Conservation (phyloP, 2,888 invertebrate species). For the Lathronympha strigana region DNA sequence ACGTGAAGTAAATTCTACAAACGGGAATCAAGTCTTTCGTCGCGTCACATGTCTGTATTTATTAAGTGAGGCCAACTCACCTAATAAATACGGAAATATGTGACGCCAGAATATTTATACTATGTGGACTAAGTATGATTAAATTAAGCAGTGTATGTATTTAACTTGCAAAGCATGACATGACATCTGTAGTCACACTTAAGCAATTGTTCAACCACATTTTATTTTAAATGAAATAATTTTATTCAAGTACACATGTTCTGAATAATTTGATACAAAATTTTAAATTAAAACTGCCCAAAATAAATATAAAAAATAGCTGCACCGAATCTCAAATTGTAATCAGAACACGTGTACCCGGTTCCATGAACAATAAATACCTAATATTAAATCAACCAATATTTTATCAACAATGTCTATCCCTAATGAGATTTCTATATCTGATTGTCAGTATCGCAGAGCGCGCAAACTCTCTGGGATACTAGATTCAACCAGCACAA, state of each 20-base stretch:
- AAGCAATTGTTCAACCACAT: slow-evolving; percentile 10
- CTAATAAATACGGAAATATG: slow-evolving; percentile 8
- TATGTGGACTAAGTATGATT: slow-evolving; percentile 6
- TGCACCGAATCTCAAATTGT: slow-evolving; percentile 36
- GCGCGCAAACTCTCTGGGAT: slow-evolving; percentile 7
- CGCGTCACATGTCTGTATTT: too few species aligned
- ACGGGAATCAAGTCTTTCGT: too few species aligned
- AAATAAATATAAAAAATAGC: slow-evolving; percentile 30
- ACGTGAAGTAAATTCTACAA: background rate
- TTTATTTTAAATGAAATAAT: slow-evolving; percentile 11
- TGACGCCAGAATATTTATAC: slow-evolving; percentile 6
- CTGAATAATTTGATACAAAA: slow-evolving; percentile 18
- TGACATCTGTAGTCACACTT: slow-evolving; percentile 8
- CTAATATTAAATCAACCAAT: slow-evolving; percentile 74
- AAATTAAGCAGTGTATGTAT: slow-evolving; percentile 1
- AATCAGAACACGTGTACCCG: slow-evolving; percentile 55
- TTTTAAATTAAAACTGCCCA: slow-evolving; percentile 4
- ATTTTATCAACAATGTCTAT: slow-evolving; percentile 67
- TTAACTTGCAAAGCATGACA: background rate
- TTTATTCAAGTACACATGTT: slow-evolving; percentile 26
- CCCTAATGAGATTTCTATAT: slow-evolving; percentile 77
- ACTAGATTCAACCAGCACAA: background rate
- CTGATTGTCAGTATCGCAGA: slow-evolving; percentile 54
- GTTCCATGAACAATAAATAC: slow-evolving; percentile 72
- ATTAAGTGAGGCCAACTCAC: too few species aligned